Conservation (phyloP, 2,113 vertebrate genomes). For the Odocoileus hemionus region DNA sequence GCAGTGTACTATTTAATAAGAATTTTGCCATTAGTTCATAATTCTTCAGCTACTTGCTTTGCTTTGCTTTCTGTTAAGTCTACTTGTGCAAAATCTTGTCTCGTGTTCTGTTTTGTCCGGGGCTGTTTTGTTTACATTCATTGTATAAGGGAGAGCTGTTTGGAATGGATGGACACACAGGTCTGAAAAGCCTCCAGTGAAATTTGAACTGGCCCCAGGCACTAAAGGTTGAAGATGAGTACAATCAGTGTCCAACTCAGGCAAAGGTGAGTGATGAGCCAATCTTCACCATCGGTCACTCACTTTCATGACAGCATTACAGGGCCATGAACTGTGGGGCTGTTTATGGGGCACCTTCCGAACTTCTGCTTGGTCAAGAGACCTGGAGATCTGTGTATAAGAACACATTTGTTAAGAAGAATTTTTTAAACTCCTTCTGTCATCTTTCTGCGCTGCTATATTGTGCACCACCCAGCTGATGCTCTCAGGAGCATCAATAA, state of each 20-base stretch:
- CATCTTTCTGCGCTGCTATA: conserved; percentile 78
- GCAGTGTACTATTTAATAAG: neutral
- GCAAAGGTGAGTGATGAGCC: neutral
- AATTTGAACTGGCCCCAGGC: neutral
- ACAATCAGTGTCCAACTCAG: neutral
- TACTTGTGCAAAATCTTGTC: neutral
- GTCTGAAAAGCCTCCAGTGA: neutral
- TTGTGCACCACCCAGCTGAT: conserved; percentile 98
- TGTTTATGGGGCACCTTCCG: neutral
- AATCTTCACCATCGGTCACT: neutral
- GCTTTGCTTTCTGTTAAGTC: neutral
- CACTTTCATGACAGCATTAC: neutral
- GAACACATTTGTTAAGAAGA: neutral
- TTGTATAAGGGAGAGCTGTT: neutral
- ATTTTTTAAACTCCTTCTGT: neutral
- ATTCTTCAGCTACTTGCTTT: conserved; percentile 15
- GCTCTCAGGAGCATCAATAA: conserved; percentile 98
- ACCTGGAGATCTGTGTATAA: neutral
- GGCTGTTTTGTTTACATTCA: neutral
- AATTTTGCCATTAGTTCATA: neutral
- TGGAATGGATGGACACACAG: neutral
- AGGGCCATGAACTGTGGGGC: neutral
- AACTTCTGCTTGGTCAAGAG: neutral
- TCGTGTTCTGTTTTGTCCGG: neutral
- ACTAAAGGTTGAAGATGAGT: neutral